Evolutionary conservation across 2,888 invertebrate species (phyloP).

Genomic region (Archips crataeganus): DNA sequence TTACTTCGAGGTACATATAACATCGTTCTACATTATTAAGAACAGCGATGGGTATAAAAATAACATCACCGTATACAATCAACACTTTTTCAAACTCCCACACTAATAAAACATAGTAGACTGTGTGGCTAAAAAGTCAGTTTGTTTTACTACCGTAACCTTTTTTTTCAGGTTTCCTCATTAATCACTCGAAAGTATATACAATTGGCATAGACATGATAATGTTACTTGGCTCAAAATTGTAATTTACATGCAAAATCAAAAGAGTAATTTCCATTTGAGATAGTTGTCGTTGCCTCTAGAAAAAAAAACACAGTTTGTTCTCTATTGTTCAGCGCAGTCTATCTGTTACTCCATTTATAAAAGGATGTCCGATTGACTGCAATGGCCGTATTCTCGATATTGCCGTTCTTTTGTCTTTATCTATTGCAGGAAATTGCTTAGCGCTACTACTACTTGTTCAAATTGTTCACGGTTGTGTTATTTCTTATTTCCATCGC

Average conservation of each 20-base stretch:
- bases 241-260: not conserved
- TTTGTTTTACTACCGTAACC: too few relatives aligned
- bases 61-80: not conserved
- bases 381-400: not conserved
- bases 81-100: not conserved
- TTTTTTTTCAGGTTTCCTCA: too few relatives aligned
- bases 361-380: not conserved
- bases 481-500: slow-evolving; percentile 50
- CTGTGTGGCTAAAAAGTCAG: too few relatives aligned
- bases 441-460: not conserved
- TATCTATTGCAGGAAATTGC: not conserved
- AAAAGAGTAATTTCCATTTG: not conserved
- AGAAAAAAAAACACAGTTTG: not conserved
- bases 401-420: not conserved
- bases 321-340: not conserved
- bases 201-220: too few relatives aligned
- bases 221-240: not conserved
- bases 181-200: too few relatives aligned
- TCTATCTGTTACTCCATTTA: not conserved
- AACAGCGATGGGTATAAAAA: slow-evolving; percentile 11
- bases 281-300: not conserved
- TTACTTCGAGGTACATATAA: slow-evolving; percentile 68
- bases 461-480: not conserved
- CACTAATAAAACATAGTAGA: not conserved
- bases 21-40: slow-evolving; percentile 63